These are phyloP conservation scores for Polia nebulosa DNA, from an alignment of 2,888 invertebrate species.

Conservation along the genomic window DNA sequence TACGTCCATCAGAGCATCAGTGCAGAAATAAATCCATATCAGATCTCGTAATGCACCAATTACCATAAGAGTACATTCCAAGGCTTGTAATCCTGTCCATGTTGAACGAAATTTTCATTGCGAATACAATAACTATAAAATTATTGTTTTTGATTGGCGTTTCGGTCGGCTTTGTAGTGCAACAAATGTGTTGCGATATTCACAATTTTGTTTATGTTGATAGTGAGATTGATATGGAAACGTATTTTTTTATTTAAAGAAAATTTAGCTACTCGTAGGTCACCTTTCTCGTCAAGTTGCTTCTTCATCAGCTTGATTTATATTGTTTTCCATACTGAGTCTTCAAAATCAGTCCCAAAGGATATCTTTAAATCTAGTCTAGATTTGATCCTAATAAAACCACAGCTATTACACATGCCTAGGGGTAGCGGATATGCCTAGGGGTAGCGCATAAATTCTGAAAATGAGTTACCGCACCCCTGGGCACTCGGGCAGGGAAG, in stretches of 20 bases:
- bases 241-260: neutral
- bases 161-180: conserved; percentile 21
- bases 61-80: conserved; percentile 66
- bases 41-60: conserved; percentile 85
- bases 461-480: too few relatives aligned
- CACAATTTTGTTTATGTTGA: neutral
- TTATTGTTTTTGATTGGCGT: conserved; percentile 29
- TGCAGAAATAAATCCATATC: conserved; percentile 77
- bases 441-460: too few relatives aligned
- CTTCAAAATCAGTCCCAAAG: neutral
- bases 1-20: conserved; percentile 62
- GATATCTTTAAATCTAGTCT: too few relatives aligned
- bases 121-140: conserved; percentile 53
- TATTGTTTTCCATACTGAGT: neutral
- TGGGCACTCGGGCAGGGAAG: too few relatives aligned
- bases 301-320: neutral
- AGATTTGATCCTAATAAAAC: neutral
- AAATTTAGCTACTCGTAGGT: neutral
- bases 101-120: conserved; percentile 47
- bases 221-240: neutral
- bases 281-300: neutral
- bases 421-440: too few relatives aligned
- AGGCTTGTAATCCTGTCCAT: conserved; percentile 44
- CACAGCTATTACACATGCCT: too few relatives aligned
- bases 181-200: conserved; percentile 1